Percentiles rank a stretch among this genome's conserved stretches.
Evolutionary conservation across 2,888 invertebrate species (phyloP).

Genomic region (Pandemis corylana): DNA sequence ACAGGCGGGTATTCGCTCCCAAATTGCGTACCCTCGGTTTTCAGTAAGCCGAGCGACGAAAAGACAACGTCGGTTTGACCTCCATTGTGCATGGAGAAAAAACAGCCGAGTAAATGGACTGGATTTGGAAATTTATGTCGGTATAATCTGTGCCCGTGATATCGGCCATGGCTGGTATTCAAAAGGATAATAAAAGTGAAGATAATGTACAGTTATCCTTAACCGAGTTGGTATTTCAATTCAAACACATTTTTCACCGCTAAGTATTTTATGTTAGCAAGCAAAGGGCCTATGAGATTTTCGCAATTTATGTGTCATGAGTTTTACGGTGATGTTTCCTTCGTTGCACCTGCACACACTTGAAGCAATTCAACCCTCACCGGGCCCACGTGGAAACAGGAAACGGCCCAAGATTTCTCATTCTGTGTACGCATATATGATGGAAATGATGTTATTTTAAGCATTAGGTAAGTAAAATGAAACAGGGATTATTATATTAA

Average conservation of each 20-base stretch:
- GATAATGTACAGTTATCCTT: neutral
- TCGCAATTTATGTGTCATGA: too few relatives aligned
- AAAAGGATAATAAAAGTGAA: constrained; percentile 5
- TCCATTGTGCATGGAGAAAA: constrained; percentile 48
- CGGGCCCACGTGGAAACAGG: too few relatives aligned
- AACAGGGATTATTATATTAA: too few relatives aligned
- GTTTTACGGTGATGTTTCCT: too few relatives aligned
- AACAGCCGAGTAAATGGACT: constrained; percentile 51
- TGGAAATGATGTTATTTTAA: too few relatives aligned
- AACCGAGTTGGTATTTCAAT: neutral
- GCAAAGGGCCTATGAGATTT: too few relatives aligned
- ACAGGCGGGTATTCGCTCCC: constrained; percentile 45
- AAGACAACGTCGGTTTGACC: constrained; percentile 46
- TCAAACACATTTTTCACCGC: neutral
- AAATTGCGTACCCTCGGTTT: constrained; percentile 45
- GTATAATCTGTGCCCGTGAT: constrained; percentile 53
- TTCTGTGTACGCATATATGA: too few relatives aligned
- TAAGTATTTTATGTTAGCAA: too few relatives aligned
- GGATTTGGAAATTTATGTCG: constrained; percentile 61
- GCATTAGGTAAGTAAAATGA: too few relatives aligned
- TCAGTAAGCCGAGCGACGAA: constrained; percentile 46
- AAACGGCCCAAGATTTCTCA: too few relatives aligned
- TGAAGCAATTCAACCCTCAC: too few relatives aligned
- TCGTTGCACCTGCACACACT: too few relatives aligned
- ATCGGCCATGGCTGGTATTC: constrained; percentile 7